Evolutionary conservation across 2,797 vertebrate species (phyloP).

Genomic region (Danio aesculapii): DNA sequence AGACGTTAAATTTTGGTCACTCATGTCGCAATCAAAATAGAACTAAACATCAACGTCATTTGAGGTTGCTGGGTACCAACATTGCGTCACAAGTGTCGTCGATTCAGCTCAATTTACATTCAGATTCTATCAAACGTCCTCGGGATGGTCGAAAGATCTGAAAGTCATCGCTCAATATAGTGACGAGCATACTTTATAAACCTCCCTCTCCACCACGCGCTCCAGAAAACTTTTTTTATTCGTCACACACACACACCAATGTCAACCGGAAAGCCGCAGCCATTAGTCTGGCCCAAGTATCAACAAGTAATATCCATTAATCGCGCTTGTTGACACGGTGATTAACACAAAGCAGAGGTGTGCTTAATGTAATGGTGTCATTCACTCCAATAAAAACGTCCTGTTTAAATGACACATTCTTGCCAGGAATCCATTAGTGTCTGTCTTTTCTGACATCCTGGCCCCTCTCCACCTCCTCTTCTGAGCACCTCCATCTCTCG

Average conservation of each 20-base stretch:
- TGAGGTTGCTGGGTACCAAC: no score
- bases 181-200: constrained; percentile 45
- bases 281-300: constrained; percentile 59
- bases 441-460: constrained; percentile 65
- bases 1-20: no score
- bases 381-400: constrained; percentile 67
- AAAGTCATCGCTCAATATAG: constrained; percentile 46
- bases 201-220: constrained; percentile 7
- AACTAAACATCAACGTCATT: no score
- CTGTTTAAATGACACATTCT: constrained; percentile 70
- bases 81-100: no score
- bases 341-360: constrained; percentile 68
- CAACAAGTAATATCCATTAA: constrained; percentile 64
- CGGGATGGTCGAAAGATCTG: constrained; percentile 17
- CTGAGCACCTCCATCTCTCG: constrained; percentile 53
- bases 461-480: constrained; percentile 57
- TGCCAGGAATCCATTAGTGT: constrained; percentile 69
- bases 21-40: not conserved
- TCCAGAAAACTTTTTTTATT: constrained; percentile 55
- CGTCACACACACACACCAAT: constrained; percentile 48
- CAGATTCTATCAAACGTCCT: constrained; percentile 31
- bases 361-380: constrained; percentile 69
- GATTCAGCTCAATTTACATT: no score
- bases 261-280: constrained; percentile 53
- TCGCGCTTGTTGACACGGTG: constrained; percentile 64